A percentile compares a stretch with the other conserved stretches of the same genome.
Conservation (phyloP, 2,113 vertebrate species). For the Antennarius striatus region DNA sequence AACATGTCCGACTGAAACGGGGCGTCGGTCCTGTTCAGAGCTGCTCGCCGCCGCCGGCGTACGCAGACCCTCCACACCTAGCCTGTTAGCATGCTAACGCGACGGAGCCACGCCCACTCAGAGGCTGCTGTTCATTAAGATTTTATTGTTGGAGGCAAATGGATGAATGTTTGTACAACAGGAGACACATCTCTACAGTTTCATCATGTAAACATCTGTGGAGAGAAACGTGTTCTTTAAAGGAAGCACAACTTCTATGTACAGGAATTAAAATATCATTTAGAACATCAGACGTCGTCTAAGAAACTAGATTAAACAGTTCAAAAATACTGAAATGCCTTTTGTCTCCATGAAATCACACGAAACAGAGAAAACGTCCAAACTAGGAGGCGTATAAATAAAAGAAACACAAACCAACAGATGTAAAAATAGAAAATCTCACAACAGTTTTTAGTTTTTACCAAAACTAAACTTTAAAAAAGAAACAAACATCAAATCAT, state of each 20-base stretch:
- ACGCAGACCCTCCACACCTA: constrained; percentile 1
- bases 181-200: constrained; percentile 98
- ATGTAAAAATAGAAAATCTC: constrained; percentile 97
- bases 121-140: constrained; percentile 75
- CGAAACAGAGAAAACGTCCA: constrained; percentile 84
- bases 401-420: constrained; percentile 82
- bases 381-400: constrained; percentile 96
- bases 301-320: constrained; percentile 99
- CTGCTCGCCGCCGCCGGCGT: background rate
- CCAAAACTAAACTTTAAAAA: constrained; percentile 84
- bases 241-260: constrained; percentile 96
- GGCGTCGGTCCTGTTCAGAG: background rate
- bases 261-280: constrained; percentile 99
- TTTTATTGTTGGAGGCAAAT: constrained; percentile 97
- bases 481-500: constrained; percentile 80
- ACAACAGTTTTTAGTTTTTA: constrained; percentile 82
- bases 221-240: constrained; percentile 90
- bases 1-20: too few relatives aligned
- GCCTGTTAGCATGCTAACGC: background rate
- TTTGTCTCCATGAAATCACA: constrained; percentile 94
- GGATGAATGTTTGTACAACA: constrained; percentile 91
- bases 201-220: constrained; percentile 99
- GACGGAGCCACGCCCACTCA: background rate
- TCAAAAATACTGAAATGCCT: constrained; percentile 99
- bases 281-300: constrained; percentile 98